Conservation (phyloP, 2,888 invertebrate genomes). For the Panopea generosa region DNA sequence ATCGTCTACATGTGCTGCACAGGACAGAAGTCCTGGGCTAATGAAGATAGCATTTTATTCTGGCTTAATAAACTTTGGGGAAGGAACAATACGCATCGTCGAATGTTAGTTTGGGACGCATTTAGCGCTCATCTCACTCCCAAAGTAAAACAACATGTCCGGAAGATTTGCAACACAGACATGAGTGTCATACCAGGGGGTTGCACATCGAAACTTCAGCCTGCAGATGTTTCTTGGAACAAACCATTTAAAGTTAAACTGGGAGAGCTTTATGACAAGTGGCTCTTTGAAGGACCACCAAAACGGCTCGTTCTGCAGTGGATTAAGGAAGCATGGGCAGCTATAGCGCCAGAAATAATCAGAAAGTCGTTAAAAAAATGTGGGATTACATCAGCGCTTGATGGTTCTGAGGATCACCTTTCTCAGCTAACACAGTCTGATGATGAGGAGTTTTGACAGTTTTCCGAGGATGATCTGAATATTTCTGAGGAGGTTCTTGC, state of each 20-base stretch:
- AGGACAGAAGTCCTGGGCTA: no score
- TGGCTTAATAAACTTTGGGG: no score
- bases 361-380: constrained; percentile 29
- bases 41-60: no score
- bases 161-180: constrained; percentile 8
- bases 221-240: constrained; percentile 35
- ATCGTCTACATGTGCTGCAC: no score
- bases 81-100: no score
- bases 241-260: constrained; percentile 39
- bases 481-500: no score
- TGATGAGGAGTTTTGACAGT: constrained; percentile 10
- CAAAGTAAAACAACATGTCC: background rate
- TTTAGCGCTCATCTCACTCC: constrained; percentile 18
- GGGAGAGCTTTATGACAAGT: constrained; percentile 30
- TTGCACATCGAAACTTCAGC: no score
- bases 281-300: constrained; percentile 26
- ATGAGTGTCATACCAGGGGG: no score
- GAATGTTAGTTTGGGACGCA: constrained; percentile 39
- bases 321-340: constrained; percentile 27
- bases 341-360: constrained; percentile 17
- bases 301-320: constrained; percentile 18
- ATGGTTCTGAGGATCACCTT: constrained; percentile 38
- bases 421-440: constrained; percentile 10
- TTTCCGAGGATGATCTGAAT: no score
- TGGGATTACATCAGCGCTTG: constrained; percentile 26